Evolutionary conservation across 2,797 vertebrate species (phyloP), one percentile per base, ranked within the genome.

Genomic region (Platalea minor): DNA sequence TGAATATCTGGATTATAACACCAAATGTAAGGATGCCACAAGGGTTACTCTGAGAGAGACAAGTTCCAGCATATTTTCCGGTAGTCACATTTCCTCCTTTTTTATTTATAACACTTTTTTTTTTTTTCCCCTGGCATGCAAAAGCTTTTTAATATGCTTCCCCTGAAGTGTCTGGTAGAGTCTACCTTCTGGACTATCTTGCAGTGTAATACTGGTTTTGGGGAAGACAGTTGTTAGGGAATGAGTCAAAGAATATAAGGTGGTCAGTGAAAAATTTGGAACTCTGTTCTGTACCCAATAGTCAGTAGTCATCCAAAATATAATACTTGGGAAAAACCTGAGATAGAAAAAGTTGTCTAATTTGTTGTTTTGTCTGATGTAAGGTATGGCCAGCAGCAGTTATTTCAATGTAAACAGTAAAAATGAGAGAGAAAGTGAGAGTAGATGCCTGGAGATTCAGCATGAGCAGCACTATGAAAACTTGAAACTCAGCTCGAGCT

Each of bases 1-100:
- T 83, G 91, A 70, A 29, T 96, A 85, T 98, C 96, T 98, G 97
- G 97, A 95, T 97, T 95, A 56, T 72, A 97, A 97, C 95, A 97
- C 72, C 43, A 91, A 94, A 95, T 93, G 53, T 29, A 76, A 97
- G 96, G 79, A 95, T 95, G 95, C 95, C 93, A 97, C 96, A 97
- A 97, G 92, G 86, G 93, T 96, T 95, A 84, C 91, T 97, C 96
- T 91, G 91, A 88, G 87, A 95, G 67, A 97, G 95, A 97, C 65
- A 83, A 94, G 85, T 96, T 96, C 81, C 73, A 88, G 89, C 68
- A 95, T 91, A 96, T 93, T 95, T 97, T 97, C 94, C 92, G 92
- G 94, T 92, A 97, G 93, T 97, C 84, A 93, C 29, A 70, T 97
- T 97, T 97, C 81, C 73, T 97, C 70, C 54, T 94, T 92, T 93